These are phyloP conservation scores for Poeciliopsis turneri DNA, from an alignment of 2,797 vertebrate species.

Conservation along the genomic window DNA sequence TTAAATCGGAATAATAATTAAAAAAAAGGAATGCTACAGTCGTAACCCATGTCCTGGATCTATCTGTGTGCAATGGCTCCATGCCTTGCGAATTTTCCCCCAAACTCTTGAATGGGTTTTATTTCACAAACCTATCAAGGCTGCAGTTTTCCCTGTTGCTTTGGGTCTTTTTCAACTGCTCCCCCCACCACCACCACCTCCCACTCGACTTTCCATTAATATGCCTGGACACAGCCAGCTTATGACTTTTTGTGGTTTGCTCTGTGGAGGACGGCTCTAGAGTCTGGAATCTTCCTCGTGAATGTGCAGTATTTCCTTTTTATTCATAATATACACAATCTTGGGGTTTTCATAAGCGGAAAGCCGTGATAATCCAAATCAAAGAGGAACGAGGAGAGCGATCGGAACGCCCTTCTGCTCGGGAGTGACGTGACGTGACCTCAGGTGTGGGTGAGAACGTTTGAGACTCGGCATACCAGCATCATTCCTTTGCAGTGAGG, in stretches of 20 bases:
- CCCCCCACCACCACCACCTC: no score
- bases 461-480: constrained; percentile 78
- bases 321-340: not conserved
- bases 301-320: not conserved
- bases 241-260: not conserved
- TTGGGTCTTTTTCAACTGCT: not conserved
- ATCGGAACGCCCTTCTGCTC: not conserved
- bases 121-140: not conserved
- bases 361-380: not conserved
- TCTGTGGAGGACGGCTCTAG: not conserved
- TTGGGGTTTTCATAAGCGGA: not conserved
- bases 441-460: not conserved
- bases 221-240: not conserved
- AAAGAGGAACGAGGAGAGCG: not conserved
- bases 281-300: not conserved
- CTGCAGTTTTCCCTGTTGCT: not conserved
- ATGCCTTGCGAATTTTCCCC: not conserved
- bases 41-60: not conserved
- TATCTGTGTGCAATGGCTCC: not conserved
- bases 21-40: not conserved
- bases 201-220: not conserved
- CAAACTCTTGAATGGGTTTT: not conserved
- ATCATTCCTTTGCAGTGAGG: constrained; percentile 92
- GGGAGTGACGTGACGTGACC: not conserved
- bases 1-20: not conserved